Conservation (phyloP, 2,113 vertebrate genomes). For the Brachyistius frenatus region DNA sequence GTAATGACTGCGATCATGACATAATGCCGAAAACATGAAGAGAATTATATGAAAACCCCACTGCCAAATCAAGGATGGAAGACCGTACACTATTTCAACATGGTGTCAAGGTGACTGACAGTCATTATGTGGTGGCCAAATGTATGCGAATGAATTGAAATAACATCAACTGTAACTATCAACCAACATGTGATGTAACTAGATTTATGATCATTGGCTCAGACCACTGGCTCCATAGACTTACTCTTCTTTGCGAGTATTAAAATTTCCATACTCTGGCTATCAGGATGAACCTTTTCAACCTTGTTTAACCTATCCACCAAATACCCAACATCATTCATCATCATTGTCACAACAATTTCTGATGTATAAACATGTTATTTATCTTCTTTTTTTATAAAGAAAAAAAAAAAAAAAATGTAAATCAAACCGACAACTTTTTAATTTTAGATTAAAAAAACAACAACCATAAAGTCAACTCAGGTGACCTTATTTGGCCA, state of each 20-base stretch:
- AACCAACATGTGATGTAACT: slow-evolving; percentile 13
- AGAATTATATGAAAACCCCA: slow-evolving; percentile 7
- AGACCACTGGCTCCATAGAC: slow-evolving; percentile 41
- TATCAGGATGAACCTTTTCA: slow-evolving; percentile 37
- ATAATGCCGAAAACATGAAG: slow-evolving; percentile 15
- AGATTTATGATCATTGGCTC: slow-evolving; percentile 53
- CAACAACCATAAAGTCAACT: too few species aligned
- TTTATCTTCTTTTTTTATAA: too few species aligned
- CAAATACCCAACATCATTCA: not conserved
- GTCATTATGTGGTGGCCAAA: slow-evolving; percentile 8
- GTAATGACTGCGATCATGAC: slow-evolving; percentile 8
- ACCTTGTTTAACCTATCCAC: slow-evolving; percentile 25
- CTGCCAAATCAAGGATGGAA: not conserved
- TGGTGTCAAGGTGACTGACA: not conserved
- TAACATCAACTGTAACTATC: slow-evolving; percentile 12
- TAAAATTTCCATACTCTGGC: slow-evolving; percentile 11
- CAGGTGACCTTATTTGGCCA: too few species aligned
- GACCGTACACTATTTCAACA: not conserved
- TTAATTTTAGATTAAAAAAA: too few species aligned
- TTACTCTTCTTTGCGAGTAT: slow-evolving; percentile 23
- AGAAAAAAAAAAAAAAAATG: too few species aligned
- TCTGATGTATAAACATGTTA: too few species aligned
- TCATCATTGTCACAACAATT: too few species aligned
- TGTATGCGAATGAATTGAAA: slow-evolving; percentile 24
- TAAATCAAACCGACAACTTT: too few species aligned